Conservation (phyloP, 2,888 invertebrate species). For the Nowickia ferox region DNA sequence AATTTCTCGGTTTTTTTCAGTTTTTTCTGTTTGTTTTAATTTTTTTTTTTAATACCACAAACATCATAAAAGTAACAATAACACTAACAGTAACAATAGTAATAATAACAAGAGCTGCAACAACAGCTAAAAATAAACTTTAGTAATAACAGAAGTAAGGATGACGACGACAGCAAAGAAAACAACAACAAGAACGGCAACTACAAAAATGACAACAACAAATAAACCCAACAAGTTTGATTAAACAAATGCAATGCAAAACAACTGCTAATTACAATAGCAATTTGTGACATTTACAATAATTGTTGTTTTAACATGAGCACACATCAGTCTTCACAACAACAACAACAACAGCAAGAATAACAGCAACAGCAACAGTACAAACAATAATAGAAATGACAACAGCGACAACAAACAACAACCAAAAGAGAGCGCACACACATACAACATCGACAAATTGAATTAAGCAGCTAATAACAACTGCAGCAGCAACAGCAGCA, state of each 20-base stretch:
- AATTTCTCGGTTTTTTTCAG: slow-evolving; percentile 49
- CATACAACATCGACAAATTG: slow-evolving; percentile 69
- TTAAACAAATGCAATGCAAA: slow-evolving; percentile 64
- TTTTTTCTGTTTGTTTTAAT: slow-evolving; percentile 10
- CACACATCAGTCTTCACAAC: slow-evolving; percentile 73
- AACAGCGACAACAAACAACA: slow-evolving; percentile 59
- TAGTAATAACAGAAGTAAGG: slow-evolving; percentile 43
- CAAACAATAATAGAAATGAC: slow-evolving; percentile 44
- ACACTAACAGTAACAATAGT: slow-evolving; percentile 53
- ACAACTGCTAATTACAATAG: slow-evolving; percentile 74
- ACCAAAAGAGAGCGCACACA: slow-evolving; percentile 16
- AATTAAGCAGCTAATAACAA: slow-evolving; percentile 73
- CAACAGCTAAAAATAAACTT: slow-evolving; percentile 27
- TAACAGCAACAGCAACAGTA: slow-evolving; percentile 61
- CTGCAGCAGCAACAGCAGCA: slow-evolving; percentile 54
- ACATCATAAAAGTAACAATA: slow-evolving; percentile 63
- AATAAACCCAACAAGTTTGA: slow-evolving; percentile 36
- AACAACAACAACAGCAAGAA: slow-evolving; percentile 60
- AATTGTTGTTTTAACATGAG: slow-evolving; percentile 76
- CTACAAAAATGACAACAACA: slow-evolving; percentile 33
- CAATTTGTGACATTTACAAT: slow-evolving; percentile 76
- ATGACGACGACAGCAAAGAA: slow-evolving; percentile 18
- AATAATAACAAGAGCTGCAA: slow-evolving; percentile 16
- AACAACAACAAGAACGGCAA: slow-evolving; percentile 25
- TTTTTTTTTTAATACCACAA: slow-evolving; percentile 61